A percentile compares a stretch with the other conserved stretches of the same genome.
These are phyloP conservation scores for Dendrolimus houi DNA, from an alignment of 2,888 invertebrate species.

Conservation along the genomic window DNA sequence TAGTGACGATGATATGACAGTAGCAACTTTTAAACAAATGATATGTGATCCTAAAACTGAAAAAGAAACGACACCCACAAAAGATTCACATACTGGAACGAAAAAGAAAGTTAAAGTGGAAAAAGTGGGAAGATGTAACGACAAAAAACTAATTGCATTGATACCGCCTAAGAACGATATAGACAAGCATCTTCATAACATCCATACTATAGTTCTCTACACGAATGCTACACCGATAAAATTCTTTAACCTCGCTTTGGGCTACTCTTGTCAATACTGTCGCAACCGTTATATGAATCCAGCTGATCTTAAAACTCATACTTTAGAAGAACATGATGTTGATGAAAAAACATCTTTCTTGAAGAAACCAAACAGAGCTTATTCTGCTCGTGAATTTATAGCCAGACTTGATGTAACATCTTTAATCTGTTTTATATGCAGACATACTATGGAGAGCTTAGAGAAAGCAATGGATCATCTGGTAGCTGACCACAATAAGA, in stretches of 20 bases:
- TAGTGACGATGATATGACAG: background rate
- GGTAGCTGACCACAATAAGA: constrained; percentile 17
- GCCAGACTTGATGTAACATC: constrained; percentile 40
- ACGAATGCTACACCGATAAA: constrained; percentile 46
- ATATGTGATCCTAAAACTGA: background rate
- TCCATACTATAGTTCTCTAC: constrained; percentile 26
- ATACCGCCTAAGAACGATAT: constrained; percentile 19
- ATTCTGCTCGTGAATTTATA: constrained; percentile 16
- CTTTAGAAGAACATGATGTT: constrained; percentile 19
- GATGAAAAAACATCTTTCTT: constrained; percentile 3
- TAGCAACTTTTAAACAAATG: background rate
- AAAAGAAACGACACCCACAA: background rate
- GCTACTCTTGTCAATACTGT: constrained; percentile 39
- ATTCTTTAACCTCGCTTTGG: constrained; percentile 24
- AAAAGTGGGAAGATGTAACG: background rate
- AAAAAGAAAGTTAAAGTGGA: background rate
- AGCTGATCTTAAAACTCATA: constrained; percentile 33
- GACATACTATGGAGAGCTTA: constrained; percentile 12
- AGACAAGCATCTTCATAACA: constrained; percentile 32
- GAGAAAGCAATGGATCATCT: constrained; percentile 20
- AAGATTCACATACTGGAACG: too few species aligned
- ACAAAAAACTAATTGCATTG: background rate
- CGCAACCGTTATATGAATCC: constrained; percentile 23
- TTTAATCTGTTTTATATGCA: constrained; percentile 15
- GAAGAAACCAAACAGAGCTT: background rate